phyloP scores from a whole-genome alignment of 2,113 vertebrate genomes.

The Ictalurus punctatus region DNA sequence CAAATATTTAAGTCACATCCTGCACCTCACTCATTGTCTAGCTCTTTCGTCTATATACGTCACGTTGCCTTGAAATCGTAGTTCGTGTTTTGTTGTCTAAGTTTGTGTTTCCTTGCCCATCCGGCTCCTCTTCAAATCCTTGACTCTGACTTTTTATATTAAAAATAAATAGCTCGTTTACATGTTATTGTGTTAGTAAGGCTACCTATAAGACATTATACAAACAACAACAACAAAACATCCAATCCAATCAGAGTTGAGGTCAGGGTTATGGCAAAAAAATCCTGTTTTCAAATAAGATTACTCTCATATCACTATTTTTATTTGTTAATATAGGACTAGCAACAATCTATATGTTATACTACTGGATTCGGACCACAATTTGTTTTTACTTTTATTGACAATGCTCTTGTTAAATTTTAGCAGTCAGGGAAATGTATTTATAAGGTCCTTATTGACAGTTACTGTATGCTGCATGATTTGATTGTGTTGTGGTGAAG shows the following conservation, averaged over 20 bases:
- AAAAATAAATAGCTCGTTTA: neutral
- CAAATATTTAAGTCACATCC: no score
- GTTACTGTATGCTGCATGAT: neutral
- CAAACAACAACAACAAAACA: no score
- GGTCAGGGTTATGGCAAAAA: no score
- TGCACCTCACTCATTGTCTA: no score
- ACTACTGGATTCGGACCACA: neutral
- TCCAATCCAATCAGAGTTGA: no score
- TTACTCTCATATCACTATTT: neutral
- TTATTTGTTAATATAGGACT: neutral
- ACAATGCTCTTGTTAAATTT: neutral
- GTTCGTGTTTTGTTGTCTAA: no score
- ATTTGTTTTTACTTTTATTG: neutral
- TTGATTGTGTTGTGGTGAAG: neutral
- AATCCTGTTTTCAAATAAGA: neutral
- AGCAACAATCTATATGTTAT: neutral
- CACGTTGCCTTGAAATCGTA: no score
- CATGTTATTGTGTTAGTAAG: neutral
- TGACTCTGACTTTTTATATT: no score
- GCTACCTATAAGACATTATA: no score
- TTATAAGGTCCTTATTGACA: neutral
- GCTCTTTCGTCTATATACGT: no score
- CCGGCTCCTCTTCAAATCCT: no score
- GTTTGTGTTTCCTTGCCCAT: no score
- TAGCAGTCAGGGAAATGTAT: neutral